A percentile compares a stretch with the other conserved stretches of the same genome.
Conservation (phyloP, 2,797 vertebrate species). For the Enteromius unitaeniatus region DNA sequence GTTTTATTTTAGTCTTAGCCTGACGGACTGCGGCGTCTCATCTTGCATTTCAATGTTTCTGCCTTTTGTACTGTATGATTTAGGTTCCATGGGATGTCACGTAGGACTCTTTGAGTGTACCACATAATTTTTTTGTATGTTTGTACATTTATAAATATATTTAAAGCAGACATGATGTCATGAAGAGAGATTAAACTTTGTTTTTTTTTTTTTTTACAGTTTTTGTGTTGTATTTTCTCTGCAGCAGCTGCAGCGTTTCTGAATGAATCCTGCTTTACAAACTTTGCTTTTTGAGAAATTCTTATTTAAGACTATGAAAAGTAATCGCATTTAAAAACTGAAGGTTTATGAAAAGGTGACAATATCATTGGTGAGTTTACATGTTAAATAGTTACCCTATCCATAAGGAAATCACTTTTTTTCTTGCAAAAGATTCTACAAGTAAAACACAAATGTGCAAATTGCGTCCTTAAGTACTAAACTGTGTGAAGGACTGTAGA, state of each 20-base stretch:
- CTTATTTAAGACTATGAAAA: conserved; percentile 9
- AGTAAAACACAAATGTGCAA: background rate
- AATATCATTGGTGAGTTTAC: conserved; percentile 10
- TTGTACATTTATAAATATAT: conserved; percentile 75
- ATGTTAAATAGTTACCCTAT: background rate
- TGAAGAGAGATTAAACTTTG: conserved; percentile 58
- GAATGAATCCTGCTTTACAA: conserved; percentile 48
- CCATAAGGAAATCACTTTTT: background rate
- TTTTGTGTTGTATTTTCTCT: conserved; percentile 55
- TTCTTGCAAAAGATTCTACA: background rate
- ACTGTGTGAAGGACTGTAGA: conserved; percentile 2
- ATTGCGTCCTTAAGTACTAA: background rate
- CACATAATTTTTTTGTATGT: conserved; percentile 62
- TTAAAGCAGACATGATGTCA: conserved; percentile 65
- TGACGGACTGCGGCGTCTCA: conserved; percentile 2
- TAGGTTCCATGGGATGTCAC: conserved; percentile 66
- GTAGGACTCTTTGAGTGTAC: conserved; percentile 47
- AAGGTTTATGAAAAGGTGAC: conserved; percentile 7
- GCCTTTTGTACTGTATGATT: conserved; percentile 30
- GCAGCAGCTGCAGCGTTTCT: conserved; percentile 6
- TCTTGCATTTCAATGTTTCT: background rate
- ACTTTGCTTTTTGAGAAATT: conserved; percentile 36
- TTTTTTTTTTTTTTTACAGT: conserved; percentile 42
- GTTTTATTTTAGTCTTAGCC: conserved; percentile 26
- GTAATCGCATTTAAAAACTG: background rate